Conservation (phyloP, 2,113 vertebrate genomes). For the Corythoichthys intestinalis region DNA sequence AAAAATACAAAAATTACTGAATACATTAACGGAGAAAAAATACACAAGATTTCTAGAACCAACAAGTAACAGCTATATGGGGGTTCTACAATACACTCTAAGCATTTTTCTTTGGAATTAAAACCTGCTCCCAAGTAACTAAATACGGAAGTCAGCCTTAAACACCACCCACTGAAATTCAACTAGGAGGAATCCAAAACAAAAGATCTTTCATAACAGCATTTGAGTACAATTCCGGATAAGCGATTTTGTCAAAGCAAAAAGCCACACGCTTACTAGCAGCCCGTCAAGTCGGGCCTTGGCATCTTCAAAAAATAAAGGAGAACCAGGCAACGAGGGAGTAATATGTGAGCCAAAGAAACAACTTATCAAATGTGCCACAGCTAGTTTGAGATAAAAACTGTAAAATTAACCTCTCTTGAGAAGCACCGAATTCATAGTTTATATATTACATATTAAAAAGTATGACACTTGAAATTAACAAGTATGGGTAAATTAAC, state of each 20-base stretch:
- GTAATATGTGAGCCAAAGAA: background rate
- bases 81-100: constrained; percentile 41
- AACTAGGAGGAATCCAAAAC: background rate
- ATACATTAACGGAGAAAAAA: constrained; percentile 28
- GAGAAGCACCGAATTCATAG: constrained; percentile 23
- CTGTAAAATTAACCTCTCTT: constrained; percentile 5
- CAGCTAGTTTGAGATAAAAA: background rate
- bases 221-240: constrained; percentile 14
- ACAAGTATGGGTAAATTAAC: constrained; percentile 30
- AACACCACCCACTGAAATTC: background rate
- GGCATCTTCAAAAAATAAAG: background rate
- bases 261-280: background rate
- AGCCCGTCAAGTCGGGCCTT: background rate
- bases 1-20: constrained; percentile 24
- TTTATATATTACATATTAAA: constrained; percentile 11
- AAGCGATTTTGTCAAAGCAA: constrained; percentile 11
- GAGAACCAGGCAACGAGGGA: background rate
- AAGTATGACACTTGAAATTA: constrained; percentile 17
- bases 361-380: background rate
- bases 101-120: constrained; percentile 21
- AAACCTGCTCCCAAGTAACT: constrained; percentile 24
- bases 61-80: constrained; percentile 39
- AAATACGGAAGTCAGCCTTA: constrained; percentile 8
- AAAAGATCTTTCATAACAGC: background rate
- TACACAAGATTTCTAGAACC: constrained; percentile 32